Evolutionary conservation across 2,113 vertebrate species (phyloP), one percentile per base, ranked within the genome.

Genomic region (Stigmatopora argus): DNA sequence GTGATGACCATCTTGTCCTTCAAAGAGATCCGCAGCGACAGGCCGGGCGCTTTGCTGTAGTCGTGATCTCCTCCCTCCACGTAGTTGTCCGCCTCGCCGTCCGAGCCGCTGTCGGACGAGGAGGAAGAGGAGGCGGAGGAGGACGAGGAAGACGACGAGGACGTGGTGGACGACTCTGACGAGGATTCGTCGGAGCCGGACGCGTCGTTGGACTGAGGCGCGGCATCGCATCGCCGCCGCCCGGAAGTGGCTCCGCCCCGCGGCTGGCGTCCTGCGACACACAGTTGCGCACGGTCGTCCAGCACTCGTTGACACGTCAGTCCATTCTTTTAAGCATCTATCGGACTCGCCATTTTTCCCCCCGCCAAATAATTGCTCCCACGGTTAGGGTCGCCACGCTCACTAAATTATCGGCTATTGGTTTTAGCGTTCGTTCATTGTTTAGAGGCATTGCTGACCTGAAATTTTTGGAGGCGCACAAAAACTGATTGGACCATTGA

Each of bases 11-110:
- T 55, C 75, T 92, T 92, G 14, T 89, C 89, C 73, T 89, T 92
- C 19, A 87, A 78, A 61, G 91, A 92, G 26, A 90, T 81, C 46
- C 86, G 90, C 21, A 89, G 85, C 3, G 92, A 92, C 13, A 90
- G 90, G 77, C 92, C 89, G 65, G 94, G 90, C 0, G 93, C 93
- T 89, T 96, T 98, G 88, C 94, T 99, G 89, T 99, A 99, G 90
- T 98, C 96, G 10, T 99, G 97, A 75, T 99, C 96, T 6, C 95
- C 95, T 2, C 95, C 96, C 0, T 98, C 97, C 10, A 94, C 86
- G 21, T 94, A 98, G 83, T 94, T 92, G 86, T 93, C 94, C 64
- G 67, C 52, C 60, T 98, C 95, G 7, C 91, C 92, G 23, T 93
- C 90, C 1, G 92, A 93, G 38, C 92, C 93, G 86, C 87, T 91